Conservation (phyloP, 37 sponge, comb jelly and placozoan species). For the Crambe crambe region DNA sequence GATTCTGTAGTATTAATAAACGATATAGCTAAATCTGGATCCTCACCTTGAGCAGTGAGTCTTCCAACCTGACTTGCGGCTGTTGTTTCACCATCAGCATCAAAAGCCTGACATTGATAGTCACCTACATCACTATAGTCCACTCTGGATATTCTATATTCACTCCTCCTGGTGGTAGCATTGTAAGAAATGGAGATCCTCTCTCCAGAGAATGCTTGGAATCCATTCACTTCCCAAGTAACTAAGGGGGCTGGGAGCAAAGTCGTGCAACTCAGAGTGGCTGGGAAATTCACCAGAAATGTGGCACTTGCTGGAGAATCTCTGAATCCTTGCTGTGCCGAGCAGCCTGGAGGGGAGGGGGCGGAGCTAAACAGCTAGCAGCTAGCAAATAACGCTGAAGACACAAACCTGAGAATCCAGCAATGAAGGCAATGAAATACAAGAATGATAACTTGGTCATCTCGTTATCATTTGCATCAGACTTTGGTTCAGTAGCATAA, state of each 20-base stretch:
- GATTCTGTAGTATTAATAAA: not conserved
- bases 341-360: not conserved
- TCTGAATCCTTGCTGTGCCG: too few species aligned
- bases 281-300: slow-evolving; percentile 16
- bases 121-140: slow-evolving; percentile 40
- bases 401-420: too few species aligned
- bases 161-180: slow-evolving; percentile 20
- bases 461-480: too few species aligned
- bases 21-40: not conserved
- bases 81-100: not conserved
- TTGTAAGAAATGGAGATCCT: slow-evolving; percentile 22
- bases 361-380: too few species aligned
- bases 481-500: too few species aligned
- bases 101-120: slow-evolving; percentile 48
- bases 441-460: too few species aligned
- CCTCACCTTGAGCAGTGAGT: slow-evolving; percentile 50
- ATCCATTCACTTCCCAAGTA: slow-evolving; percentile 22
- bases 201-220: not conserved
- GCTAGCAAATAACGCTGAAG: too few species aligned
- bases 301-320: slow-evolving; percentile 36
- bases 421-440: too few species aligned
- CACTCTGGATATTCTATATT: slow-evolving; percentile 13
- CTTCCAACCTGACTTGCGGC: slow-evolving; percentile 24
- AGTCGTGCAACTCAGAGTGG: slow-evolving; percentile 34
- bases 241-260: slow-evolving; percentile 19